phyloP scores from a whole-genome alignment of 2,797 vertebrate genomes.

The Crenuchus spilurus region DNA sequence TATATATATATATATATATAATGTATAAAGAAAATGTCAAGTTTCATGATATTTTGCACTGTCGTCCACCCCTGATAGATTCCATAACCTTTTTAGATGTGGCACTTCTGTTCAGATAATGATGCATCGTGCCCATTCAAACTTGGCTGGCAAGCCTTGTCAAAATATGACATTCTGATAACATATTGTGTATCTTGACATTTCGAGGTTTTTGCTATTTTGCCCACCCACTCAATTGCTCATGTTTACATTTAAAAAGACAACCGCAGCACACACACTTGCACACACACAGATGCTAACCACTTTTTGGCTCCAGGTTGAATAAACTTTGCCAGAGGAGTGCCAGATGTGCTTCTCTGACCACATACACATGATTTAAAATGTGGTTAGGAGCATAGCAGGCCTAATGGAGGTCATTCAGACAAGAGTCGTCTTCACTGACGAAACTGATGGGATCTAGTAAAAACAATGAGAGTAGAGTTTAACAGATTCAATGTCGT shows the following conservation, averaged over 20 bases:
- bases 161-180: too few relatives aligned
- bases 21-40: too few relatives aligned
- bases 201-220: too few relatives aligned
- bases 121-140: too few relatives aligned
- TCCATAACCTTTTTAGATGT: too few relatives aligned
- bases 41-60: too few relatives aligned
- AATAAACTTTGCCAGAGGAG: background rate
- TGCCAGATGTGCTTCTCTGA: background rate
- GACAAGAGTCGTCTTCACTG: background rate
- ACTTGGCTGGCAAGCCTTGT: too few relatives aligned
- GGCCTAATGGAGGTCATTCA: background rate
- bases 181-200: too few relatives aligned
- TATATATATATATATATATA: too few relatives aligned
- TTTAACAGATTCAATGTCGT: background rate
- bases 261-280: background rate
- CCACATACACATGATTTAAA: constrained; percentile 17
- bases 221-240: background rate
- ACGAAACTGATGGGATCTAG: constrained; percentile 1
- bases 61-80: too few relatives aligned
- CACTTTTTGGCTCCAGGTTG: background rate
- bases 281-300: background rate
- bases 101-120: too few relatives aligned
- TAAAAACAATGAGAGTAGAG: background rate
- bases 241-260: background rate
- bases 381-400: background rate